Conservation (phyloP, 1,140 invertebrate species). For the Whitmania pigra region DNA sequence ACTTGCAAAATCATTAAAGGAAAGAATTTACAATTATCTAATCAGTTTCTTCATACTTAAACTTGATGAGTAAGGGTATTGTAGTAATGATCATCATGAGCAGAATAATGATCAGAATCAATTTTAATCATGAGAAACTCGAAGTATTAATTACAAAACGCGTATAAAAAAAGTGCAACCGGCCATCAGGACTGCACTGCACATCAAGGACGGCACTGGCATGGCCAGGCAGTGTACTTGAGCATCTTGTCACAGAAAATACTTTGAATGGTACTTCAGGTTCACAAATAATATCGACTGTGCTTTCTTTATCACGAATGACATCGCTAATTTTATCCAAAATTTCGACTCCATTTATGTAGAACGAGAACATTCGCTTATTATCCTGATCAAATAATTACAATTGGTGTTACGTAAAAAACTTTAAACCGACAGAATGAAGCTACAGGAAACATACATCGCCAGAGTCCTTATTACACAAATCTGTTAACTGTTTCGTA, state of each 20-base stretch:
- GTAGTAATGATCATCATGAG: neutral
- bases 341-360: conserved; percentile 73
- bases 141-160: no score
- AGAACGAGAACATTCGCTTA: conserved; percentile 66
- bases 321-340: conserved; percentile 57
- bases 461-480: neutral
- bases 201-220: conserved; percentile 86
- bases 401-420: no score
- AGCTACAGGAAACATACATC: no score
- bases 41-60: conserved; percentile 17
- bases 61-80: conserved; percentile 15
- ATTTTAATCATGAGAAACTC: conserved; percentile 2
- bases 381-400: conserved; percentile 33
- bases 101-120: neutral
- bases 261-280: conserved; percentile 85
- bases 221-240: conserved; percentile 76
- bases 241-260: conserved; percentile 45
- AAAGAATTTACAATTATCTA: neutral
- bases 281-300: conserved; percentile 81
- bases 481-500: conserved; percentile 20
- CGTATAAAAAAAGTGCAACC: conserved; percentile 29
- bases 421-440: no score
- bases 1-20: neutral
- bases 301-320: conserved; percentile 52
- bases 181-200: conserved; percentile 81